Evolutionary conservation across 2,888 invertebrate genomes (phyloP), one percentile per base, ranked within the genome.

Genomic region (Caenorhabditis sp.): DNA sequence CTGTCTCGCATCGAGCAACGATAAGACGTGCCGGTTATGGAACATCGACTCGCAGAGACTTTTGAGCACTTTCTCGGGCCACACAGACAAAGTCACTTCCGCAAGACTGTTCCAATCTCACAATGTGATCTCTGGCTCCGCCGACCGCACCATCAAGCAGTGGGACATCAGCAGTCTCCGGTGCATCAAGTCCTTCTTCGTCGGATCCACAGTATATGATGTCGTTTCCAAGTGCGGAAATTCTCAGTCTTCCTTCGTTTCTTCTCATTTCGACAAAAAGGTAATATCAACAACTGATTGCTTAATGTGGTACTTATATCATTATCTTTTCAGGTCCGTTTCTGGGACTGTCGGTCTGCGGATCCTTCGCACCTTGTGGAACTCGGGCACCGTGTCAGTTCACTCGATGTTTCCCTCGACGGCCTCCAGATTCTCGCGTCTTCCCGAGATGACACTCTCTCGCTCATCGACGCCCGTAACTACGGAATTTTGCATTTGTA

Each of bases 11-110:
- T 95, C 97, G 48, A 96, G 96, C 48, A 96, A 95, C 90, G 99
- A 99, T 91, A 95, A 94, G 90, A 96, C 97, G 15, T 95, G 95
- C 89, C 92, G 98, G 75, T 94, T 99, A 74, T 99, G 99, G 98
- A 95, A 95, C 11, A 93, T 96, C 56, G 92, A 91, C 83, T 97
- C 97, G 91, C 94, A 94, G 90, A 92, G 98, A 32, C 46, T 81
- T 11, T 13, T 80, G 65, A 46, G 95, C 90, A 95, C 95, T 55
- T 91, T 96, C 87, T 96, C 95, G 59, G 96, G 96, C 37, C 99
- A 99, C 91, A 95, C 95, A 88, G 96, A 94, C 56, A 98, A 98
- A 92, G 98, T 99, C 83, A 93, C 96, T 93, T 94, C 96, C 20
- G 98, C 97, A 45, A 73, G 68, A 91, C 96, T 96, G 91, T 93